Base-by-base conservation (phyloP, 2,888 invertebrate species). In the Nomada goodeniana region DNA sequence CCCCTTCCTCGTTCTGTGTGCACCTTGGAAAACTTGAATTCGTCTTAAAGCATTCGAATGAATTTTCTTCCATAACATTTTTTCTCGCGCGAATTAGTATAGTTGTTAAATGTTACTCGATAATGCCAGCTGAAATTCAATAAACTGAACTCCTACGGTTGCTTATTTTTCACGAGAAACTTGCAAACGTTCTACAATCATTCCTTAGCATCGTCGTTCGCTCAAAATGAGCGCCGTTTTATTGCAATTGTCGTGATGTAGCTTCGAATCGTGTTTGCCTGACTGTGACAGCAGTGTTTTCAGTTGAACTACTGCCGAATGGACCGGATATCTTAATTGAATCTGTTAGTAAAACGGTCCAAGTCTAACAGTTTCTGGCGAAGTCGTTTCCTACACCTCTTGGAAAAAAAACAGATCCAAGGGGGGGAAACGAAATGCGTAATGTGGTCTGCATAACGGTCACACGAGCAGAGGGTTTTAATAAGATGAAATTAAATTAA, bases 281-380 rank as follows among this genome's bases (percentile, higher is more conserved):
- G 77, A 47, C 67, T 55, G 20, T 61, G 59, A 63, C 65, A 70
- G 57, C 13, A 26, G 47, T 60, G 53, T 69, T 55, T 57, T 53
- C 73, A 55, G 60, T 67, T 74, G 70, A 78, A 82, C 71, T 59
- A 64, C 70, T 74, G 82, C 76, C 82, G 74, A 82, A 72, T 73
- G 74, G 78, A 75, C 67, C 50, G 67, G 83, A 82, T 83, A 83
- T 83, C 82, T 83, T 83, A 83, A 83, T 83, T 83, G 83, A 83
- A 83, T 83, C 83, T 82, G 82, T 83, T 82, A 67, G 70, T 60
- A 59, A 83, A 82, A 78, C 82, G 73, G 60, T 42, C 55, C 53
- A 13, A 67, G 61, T 77, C 63, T 70, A 44, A 80, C 75, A 78
- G 83, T 81, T 82, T 76, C 76, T 64, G 36, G 29, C 47, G 50